These are phyloP conservation scores for Musca domestica DNA, from an alignment of 1,140 invertebrate genomes.

Conservation along the genomic window DNA sequence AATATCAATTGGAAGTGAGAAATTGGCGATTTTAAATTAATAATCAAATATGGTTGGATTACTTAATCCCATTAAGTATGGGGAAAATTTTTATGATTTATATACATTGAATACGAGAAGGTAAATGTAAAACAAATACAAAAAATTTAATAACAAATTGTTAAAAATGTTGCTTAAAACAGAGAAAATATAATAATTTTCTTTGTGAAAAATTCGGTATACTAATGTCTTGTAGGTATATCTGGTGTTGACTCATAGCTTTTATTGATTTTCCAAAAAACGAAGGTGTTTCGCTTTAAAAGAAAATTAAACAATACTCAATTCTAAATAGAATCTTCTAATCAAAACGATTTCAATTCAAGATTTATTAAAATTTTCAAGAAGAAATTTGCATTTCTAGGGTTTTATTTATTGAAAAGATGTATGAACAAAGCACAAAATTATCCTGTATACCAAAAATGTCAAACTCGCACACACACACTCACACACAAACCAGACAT, in stretches of 20 bases:
- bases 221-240: not conserved
- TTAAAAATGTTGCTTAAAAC: not conserved
- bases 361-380: no score
- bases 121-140: slow-evolving; percentile 32
- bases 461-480: no score
- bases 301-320: no score
- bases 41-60: slow-evolving; percentile 43
- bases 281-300: no score
- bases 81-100: slow-evolving; percentile 53
- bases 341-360: no score
- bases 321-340: no score
- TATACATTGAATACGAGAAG: slow-evolving; percentile 50
- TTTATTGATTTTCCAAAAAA: slow-evolving; percentile 9
- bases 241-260: not conserved
- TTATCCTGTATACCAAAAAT: no score
- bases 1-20: not conserved
- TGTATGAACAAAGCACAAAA: no score
- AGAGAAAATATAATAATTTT: no score
- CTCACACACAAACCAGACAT: no score
- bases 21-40: not conserved
- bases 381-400: no score
- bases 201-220: not conserved
- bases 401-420: no score
- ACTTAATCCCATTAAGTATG: slow-evolving; percentile 52
- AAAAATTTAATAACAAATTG: not conserved